These are phyloP conservation scores for Aradophagus sp. DNA, from an alignment of 1,140 invertebrate genomes.

Conservation along the genomic window DNA sequence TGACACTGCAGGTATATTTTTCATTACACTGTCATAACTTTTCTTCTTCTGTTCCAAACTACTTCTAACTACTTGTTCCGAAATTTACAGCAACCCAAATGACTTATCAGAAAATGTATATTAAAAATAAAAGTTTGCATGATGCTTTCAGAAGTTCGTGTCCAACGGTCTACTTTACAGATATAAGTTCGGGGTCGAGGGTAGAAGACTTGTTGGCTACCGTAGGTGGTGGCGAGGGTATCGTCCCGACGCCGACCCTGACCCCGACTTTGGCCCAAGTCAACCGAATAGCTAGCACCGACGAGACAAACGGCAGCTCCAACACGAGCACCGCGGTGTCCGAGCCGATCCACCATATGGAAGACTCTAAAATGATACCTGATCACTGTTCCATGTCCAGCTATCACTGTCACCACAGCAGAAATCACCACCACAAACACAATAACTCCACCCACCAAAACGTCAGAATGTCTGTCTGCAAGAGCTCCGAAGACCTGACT, in stretches of 20 bases:
- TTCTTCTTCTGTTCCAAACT: no score
- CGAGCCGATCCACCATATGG: slow-evolving; percentile 63
- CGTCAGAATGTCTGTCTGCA: slow-evolving; percentile 40
- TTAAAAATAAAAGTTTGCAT: neutral
- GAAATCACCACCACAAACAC: slow-evolving; percentile 64
- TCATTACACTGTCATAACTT: no score
- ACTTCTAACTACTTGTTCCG: no score
- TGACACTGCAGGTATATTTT: no score
- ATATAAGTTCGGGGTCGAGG: slow-evolving; percentile 62
- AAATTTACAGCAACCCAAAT: no score
- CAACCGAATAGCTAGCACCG: slow-evolving; percentile 40
- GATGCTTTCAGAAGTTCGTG: slow-evolving; percentile 65
- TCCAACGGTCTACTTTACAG: slow-evolving; percentile 68
- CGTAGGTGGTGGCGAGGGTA: slow-evolving; percentile 54
- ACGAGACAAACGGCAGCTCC: slow-evolving; percentile 36
- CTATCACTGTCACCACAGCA: slow-evolving; percentile 61
- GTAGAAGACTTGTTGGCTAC: slow-evolving; percentile 63
- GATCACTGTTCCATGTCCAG: slow-evolving; percentile 61
- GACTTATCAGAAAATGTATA: no score
- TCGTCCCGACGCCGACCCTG: slow-evolving; percentile 35
- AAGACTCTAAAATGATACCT: slow-evolving; percentile 61
- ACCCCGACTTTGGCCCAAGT: slow-evolving; percentile 43
- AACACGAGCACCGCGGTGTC: slow-evolving; percentile 46
- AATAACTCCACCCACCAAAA: slow-evolving; percentile 50
- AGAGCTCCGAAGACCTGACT: slow-evolving; percentile 56